These are phyloP conservation scores for Drosophila auraria DNA, from an alignment of 1,140 invertebrate species.

Conservation along the genomic window DNA sequence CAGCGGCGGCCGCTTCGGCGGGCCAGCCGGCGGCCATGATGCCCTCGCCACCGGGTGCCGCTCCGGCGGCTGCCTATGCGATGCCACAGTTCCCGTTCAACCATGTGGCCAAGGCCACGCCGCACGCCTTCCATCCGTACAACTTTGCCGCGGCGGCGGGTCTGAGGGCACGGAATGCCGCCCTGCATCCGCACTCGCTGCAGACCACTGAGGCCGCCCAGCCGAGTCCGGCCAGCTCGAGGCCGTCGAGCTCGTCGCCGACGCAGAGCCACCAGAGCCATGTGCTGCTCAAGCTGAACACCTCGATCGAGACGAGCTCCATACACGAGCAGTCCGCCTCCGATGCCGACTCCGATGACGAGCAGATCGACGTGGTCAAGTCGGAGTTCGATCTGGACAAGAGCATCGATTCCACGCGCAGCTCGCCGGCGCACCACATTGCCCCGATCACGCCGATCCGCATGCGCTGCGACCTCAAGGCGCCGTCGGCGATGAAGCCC, in stretches of 20 bases:
- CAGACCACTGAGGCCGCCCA: constrained; percentile 56
- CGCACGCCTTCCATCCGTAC: constrained; percentile 82
- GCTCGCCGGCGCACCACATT: constrained; percentile 64
- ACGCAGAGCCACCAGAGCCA: constrained; percentile 82
- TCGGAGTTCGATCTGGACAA: constrained; percentile 88
- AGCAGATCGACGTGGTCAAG: constrained; percentile 90
- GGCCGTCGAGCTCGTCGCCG: constrained; percentile 86
- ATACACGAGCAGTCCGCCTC: constrained; percentile 88
- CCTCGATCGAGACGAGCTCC: constrained; percentile 87
- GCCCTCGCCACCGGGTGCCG: constrained; percentile 85
- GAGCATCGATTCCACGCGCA: constrained; percentile 72
- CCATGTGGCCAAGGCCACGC: constrained; percentile 84
- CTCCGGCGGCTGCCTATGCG: constrained; percentile 63
- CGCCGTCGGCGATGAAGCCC: constrained; percentile 86
- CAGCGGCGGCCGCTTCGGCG: constrained; percentile 30
- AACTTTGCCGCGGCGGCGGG: constrained; percentile 79
- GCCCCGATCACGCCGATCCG: constrained; percentile 34
- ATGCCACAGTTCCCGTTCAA: constrained; percentile 86
- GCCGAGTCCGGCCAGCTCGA: constrained; percentile 86
- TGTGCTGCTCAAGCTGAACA: constrained; percentile 86
- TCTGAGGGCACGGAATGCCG: constrained; percentile 77
- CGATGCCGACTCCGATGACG: constrained; percentile 88
- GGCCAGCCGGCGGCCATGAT: constrained; percentile 63
- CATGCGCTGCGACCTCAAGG: constrained; percentile 87
- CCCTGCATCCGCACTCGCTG: constrained; percentile 58